Conservation (phyloP, 2,888 invertebrate species). For the Platycheirus albimanus region DNA sequence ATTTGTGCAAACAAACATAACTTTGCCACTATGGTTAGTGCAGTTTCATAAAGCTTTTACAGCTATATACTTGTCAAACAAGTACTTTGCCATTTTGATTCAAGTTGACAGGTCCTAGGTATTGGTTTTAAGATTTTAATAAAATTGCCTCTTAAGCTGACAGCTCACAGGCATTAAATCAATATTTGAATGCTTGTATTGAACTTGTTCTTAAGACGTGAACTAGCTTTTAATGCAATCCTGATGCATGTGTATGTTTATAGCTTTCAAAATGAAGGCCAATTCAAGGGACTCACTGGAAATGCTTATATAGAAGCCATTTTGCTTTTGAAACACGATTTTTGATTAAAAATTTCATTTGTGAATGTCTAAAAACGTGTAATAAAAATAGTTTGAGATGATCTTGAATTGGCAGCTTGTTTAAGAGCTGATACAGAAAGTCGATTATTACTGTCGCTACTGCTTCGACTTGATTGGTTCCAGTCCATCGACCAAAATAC, state of each 20-base stretch:
- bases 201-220: neutral
- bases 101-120: conserved; percentile 3
- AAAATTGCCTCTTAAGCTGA: neutral
- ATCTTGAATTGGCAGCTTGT: conserved; percentile 10
- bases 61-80: conserved; percentile 10
- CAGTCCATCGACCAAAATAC: neutral
- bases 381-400: conserved; percentile 1
- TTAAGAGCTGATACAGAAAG: conserved; percentile 17
- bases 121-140: conserved; percentile 1
- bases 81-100: conserved; percentile 22
- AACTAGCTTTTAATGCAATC: conserved; percentile 1
- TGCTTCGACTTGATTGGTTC: neutral
- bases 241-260: no score
- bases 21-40: conserved; percentile 7
- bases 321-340: conserved; percentile 2
- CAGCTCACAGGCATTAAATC: conserved; percentile 16
- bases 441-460: neutral
- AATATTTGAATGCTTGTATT: conserved; percentile 17
- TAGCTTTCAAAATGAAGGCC: no score
- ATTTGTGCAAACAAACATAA: conserved; percentile 6
- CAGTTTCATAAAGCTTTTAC: conserved; percentile 12
- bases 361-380: neutral
- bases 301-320: neutral
- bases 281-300: no score
- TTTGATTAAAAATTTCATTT: no score